A percentile compares a stretch with the other conserved stretches of the same genome.
Conservation (phyloP, 2,888 invertebrate species). For the Volucella inanis region DNA sequence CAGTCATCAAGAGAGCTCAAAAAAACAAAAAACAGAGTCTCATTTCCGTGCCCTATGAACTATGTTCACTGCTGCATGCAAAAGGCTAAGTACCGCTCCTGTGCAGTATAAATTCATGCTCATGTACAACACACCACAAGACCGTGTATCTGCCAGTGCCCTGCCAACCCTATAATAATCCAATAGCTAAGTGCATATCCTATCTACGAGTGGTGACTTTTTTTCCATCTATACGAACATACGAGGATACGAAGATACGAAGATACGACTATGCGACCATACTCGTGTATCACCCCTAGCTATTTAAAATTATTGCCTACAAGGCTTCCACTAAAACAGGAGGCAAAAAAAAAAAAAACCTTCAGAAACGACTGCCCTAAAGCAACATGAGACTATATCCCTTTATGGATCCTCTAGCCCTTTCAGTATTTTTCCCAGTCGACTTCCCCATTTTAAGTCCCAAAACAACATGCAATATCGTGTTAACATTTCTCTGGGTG, state of each 20-base stretch:
- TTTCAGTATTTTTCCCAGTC: slow-evolving; percentile 13
- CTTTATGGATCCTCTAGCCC: slow-evolving; percentile 3
- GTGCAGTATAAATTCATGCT: slow-evolving; percentile 50
- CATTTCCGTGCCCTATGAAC: slow-evolving; percentile 7
- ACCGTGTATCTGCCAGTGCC: slow-evolving; percentile 43
- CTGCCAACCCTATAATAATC: slow-evolving; percentile 60
- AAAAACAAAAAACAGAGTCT: not conserved
- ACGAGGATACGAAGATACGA: too few species aligned
- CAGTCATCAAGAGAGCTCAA: not conserved
- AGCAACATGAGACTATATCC: slow-evolving; percentile 4
- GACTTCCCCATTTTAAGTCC: slow-evolving; percentile 39
- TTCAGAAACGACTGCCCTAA: not conserved
- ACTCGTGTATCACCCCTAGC: slow-evolving; percentile 23
- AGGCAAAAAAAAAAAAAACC: not conserved
- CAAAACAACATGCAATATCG: slow-evolving; percentile 57
- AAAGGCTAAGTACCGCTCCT: slow-evolving; percentile 41
- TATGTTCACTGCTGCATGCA: slow-evolving; percentile 45
- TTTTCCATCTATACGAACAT: slow-evolving; percentile 1
- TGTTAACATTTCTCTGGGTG: slow-evolving; percentile 62
- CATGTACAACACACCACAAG: slow-evolving; percentile 14
- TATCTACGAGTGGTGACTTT: slow-evolving; percentile 48
- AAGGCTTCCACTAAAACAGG: slow-evolving; percentile 11
- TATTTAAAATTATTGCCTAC: slow-evolving; percentile 52
- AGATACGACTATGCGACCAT: too few species aligned
- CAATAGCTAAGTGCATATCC: slow-evolving; percentile 66